Evolutionary conservation across 2,888 invertebrate genomes (phyloP).

Genomic region (Stenodema calcarata): DNA sequence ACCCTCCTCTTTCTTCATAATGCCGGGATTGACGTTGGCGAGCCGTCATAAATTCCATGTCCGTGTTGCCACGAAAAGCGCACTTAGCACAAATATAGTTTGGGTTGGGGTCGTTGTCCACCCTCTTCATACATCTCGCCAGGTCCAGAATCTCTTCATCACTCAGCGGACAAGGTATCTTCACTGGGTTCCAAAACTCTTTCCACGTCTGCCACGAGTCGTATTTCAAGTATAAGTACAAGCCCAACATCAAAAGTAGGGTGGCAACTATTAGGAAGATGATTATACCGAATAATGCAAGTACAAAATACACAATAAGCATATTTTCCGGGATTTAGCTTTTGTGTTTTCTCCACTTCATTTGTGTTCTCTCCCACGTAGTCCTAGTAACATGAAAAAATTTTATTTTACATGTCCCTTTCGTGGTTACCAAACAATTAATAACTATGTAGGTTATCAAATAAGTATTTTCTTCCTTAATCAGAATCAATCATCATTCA

Average conservation of each 20-base stretch:
- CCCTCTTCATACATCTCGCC: not conserved
- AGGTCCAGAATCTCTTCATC: not conserved
- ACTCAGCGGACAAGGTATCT: not conserved
- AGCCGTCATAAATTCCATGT: not conserved
- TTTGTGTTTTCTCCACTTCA: not conserved
- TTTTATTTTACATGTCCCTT: no score
- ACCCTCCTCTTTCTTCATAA: not conserved
- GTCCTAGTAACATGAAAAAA: not conserved
- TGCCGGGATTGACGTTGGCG: not conserved
- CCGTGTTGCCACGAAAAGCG: not conserved
- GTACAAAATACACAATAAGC: not conserved
- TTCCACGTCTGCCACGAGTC: not conserved
- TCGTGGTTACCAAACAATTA: no score
- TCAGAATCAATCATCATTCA: no score
- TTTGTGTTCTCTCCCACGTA: not conserved
- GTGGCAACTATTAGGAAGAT: not conserved
- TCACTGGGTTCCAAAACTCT: not conserved
- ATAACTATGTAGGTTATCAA: no score
- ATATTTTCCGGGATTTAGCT: not conserved
- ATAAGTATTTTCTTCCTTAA: no score
- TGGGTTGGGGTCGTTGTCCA: not conserved
- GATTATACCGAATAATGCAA: not conserved
- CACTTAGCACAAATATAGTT: slow-evolving; percentile 13
- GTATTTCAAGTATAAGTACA: not conserved
- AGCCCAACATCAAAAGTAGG: not conserved